Evolutionary conservation across 2,797 vertebrate species (phyloP), one percentile per base, ranked within the genome.

Genomic region (Morus bassanus): DNA sequence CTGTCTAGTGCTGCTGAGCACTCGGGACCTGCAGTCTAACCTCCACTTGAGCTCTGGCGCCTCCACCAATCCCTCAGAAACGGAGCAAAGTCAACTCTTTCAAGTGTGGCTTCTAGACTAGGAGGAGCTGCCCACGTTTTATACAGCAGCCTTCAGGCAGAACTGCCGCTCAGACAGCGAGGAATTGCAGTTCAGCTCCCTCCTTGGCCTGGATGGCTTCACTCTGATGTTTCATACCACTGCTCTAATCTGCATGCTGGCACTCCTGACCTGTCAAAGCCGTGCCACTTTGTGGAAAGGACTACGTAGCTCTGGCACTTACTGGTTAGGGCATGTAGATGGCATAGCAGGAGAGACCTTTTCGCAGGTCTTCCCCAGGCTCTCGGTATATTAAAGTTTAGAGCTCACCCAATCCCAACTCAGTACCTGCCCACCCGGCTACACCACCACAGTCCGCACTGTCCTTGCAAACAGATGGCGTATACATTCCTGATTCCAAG

Each of bases 241-340:
- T 27, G 4, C 64, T 16, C 61, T 23, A 1, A 25, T 15, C 41
- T 81, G 64, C 65, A 5, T 0, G 6, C 60, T 15, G 75, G 21
- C 33, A 24, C 25, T 45, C 48, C 2, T 15, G 53, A 46, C 63
- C 28, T 8, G 43, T 15, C 70, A 41, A 21, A 81, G 60, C 89
- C 18, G 33, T 43, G 77, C 30, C 17, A 1, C 37, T 31, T 6
- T 8, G 37, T 24, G 46, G 23, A 31, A 64, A 41, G 54, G 33
- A 50, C 13, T 3, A n/a, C 2, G 0, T 1, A 2, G 7, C 43
- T 9, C 68, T 25, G 39, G 53, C 11, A 51, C 35, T 37, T 21
- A 10, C 41, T 56, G 28, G 8, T 50, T 8, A 11, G 33, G 76
- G 70, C n/a, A 21, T 2, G 10, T 6, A 6, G 24, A n/a, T 3